These are phyloP conservation scores for Drosophila pegasa DNA, from an alignment of 2,888 invertebrate genomes.

Conservation along the genomic window DNA sequence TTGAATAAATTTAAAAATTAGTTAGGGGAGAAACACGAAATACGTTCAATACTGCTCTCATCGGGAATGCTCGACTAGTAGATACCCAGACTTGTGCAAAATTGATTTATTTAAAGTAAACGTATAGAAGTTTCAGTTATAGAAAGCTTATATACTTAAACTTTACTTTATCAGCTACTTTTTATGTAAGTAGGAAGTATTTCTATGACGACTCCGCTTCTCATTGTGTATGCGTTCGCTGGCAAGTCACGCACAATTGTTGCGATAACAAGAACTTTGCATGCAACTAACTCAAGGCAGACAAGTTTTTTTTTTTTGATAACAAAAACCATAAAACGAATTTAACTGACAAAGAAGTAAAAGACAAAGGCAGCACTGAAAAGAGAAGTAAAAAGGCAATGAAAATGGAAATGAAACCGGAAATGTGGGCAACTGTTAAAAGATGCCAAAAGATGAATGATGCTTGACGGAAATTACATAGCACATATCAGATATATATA, in stretches of 20 bases:
- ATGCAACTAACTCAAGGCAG: constrained; percentile 44
- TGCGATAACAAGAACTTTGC: constrained; percentile 56
- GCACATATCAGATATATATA: neutral
- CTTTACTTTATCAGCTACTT: neutral
- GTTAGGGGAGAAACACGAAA: no score
- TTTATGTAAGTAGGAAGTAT: neutral
- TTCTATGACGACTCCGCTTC: neutral
- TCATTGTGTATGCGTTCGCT: constrained; percentile 6
- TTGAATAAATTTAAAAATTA: no score
- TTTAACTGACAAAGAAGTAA: constrained; percentile 28
- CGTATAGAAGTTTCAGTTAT: neutral
- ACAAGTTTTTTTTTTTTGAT: constrained; percentile 30
- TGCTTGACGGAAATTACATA: constrained; percentile 5
- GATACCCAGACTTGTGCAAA: neutral
- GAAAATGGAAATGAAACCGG: constrained; percentile 16
- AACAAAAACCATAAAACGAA: constrained; percentile 43
- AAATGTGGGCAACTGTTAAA: constrained; percentile 21
- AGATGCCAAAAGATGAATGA: constrained; percentile 33
- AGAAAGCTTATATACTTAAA: neutral
- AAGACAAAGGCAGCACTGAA: neutral
- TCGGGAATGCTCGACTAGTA: neutral
- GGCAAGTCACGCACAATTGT: constrained; percentile 43
- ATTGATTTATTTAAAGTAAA: neutral
- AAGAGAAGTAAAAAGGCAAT: constrained; percentile 1
- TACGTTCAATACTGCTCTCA: neutral